Base-by-base conservation (phyloP, 2,113 vertebrate genomes). In the Calonectris borealis region DNA sequence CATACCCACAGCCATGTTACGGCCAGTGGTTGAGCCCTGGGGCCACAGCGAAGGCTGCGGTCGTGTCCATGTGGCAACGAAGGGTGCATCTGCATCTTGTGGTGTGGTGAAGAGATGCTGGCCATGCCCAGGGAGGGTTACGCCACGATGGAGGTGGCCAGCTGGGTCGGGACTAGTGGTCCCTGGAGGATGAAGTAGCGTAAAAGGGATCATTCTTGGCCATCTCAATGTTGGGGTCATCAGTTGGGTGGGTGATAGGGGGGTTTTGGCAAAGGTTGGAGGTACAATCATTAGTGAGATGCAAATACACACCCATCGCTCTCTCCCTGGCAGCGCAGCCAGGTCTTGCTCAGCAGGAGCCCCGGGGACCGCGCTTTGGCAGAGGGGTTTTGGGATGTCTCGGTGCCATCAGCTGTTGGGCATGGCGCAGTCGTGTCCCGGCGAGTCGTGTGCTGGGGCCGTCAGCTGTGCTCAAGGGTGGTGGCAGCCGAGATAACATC, bases 341-440 rank as follows among this genome's bases (percentile, higher is more conserved):
- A 29, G 29, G 3, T 48, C 80, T 40, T 11, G 26, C 34, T 36
- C 26, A 5, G 58, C 0, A 2, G 21, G 32, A 51, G 15, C 54
- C 24, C 21, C 0, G 0, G 40, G 40, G n/a, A 16, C 19, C 0
- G 5, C 0, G 0, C 27, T 49, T 36, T 69, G 78, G 48, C 84
- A 66, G 44, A 71, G 60, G 25, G 46, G 6, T 51, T 62, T 44
- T 6, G 77, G 83, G 46, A 61, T 42, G 49, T 38, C 34, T 25
- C 2, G 5, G 9, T 73, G 68, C 32, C 62, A 34, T 21, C 57
- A 54, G 48, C 52, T 81, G 20, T 7, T 4, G 3, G 55, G 20
- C 36, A 49, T 1, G 31, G 4, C 10, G 2, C 46, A 36, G 65
- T 55, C 42, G 1, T 5, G 9, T 44, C 46, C 77, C 0, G 1